Evolutionary conservation across 2,888 invertebrate genomes (phyloP).

Genomic region (Dynastes hyllus): DNA sequence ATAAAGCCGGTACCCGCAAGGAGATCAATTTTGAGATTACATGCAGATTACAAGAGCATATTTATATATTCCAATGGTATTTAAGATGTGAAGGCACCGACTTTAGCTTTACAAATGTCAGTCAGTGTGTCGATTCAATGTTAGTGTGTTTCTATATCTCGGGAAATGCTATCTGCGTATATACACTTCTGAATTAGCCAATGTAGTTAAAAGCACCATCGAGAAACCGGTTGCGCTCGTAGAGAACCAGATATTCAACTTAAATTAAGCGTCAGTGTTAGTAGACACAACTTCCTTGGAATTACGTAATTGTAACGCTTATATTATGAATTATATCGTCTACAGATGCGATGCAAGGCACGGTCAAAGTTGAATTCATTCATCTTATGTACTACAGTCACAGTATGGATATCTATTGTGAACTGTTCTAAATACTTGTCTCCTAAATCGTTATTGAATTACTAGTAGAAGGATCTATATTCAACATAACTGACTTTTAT

Average conservation of each 20-base stretch:
- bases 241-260: constrained; percentile 45
- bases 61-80: neutral
- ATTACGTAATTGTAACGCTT: constrained; percentile 37
- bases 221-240: constrained; percentile 53
- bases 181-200: constrained; percentile 54
- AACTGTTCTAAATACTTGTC: too few relatives aligned
- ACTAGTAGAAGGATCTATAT: too few relatives aligned
- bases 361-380: neutral
- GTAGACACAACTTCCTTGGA: constrained; percentile 35
- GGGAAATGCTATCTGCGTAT: constrained; percentile 52
- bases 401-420: too few relatives aligned
- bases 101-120: constrained; percentile 56
- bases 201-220: constrained; percentile 54
- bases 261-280: constrained; percentile 37
- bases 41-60: neutral
- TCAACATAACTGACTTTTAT: too few relatives aligned
- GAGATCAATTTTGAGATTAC: neutral
- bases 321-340: constrained; percentile 30
- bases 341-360: neutral
- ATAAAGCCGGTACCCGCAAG: neutral
- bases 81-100: constrained; percentile 7
- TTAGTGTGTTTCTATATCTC: constrained; percentile 57
- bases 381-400: too few relatives aligned
- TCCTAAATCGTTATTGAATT: too few relatives aligned
- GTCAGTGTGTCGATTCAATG: constrained; percentile 58